Base-by-base conservation (phyloP, 2,888 invertebrate species). In the Spisula subtruncata region DNA sequence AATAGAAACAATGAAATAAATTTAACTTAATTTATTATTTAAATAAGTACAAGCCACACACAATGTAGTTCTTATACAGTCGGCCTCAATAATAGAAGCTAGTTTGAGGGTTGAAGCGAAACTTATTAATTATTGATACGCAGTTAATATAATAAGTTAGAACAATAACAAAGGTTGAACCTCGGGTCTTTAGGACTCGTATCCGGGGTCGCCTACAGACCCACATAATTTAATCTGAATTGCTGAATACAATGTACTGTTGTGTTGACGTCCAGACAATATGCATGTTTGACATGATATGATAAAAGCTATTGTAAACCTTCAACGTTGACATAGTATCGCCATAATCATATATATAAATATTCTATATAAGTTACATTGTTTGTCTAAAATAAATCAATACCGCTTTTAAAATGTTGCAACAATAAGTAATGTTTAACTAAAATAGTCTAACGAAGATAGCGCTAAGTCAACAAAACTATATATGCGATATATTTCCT, bases 301-400 rank as follows among this genome's bases (percentile, higher is more conserved):
- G 60, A 25, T 66, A 25, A 25, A 25, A 12, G 60, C 5, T n/a
- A 66, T 66, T 25, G 25, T 25, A 25, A 25, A 25, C 25, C 60
- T n/a, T n/a, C 60, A 66, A 66, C 60, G 8, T 66, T 66, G 60
- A 66, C 60, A 66, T 66, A 25, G 25, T 66, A 66, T 25, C 60
- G 25, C 10, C 8, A 66, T 66, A 51, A 51, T 51, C 14, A 51
- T 41, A 41, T 41, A 41, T 56, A 56, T 56, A 56, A 56, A 56
- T n/a, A 56, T n/a, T 20, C 8, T 66, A 66, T 25, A 66, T 66
- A 66, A 66, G 60, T 66, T 66, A 51, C 51, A 51, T 51, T 51
- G 51, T 51, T 66, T 66, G 60, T 66, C 60, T 66, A 66, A 25
- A 66, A 10, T 66, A 20, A 25, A 66, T 66, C n/a, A 51, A 25